Evolutionary conservation across 1,140 invertebrate species (phyloP), one percentile per base, ranked within the genome.

Genomic region (Vanessa tameamea): DNA sequence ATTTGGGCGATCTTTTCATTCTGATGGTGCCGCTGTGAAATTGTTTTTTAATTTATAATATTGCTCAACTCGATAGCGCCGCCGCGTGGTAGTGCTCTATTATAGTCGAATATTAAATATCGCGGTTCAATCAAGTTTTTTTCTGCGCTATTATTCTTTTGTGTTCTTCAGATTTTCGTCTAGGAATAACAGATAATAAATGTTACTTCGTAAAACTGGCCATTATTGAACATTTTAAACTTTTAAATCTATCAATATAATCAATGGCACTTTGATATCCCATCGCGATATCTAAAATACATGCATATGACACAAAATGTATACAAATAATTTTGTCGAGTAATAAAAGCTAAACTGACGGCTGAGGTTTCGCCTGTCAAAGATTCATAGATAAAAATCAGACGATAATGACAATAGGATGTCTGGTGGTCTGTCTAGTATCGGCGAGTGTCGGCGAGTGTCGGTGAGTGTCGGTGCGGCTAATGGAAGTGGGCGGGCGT

Each of bases 401-500:
- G 37, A 64, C 69, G 66, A 75, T 75, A 71, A 71, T 20, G 72
- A 73, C 55, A 61, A 47, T 26, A 55, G 47, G 43, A 64, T 65
- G 73, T 75, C 73, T 75, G 20, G 73, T 16, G 47, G 63, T 47
- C 4, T 43, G 72, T 73, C 72, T 73, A 53, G 67, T 73, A 57
- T 66, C 50, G 73, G 53, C 61, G 50, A 72, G 57, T 61, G 57
- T 61, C 57, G 57, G 57, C 15, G 55, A 23, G 55, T 23, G 57
- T 61, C 26, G 57, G 57, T 37, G 13, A 63, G 13, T 37, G 26
- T 64, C 47, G 37, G 15, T 50, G 16, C 65, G 53, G 67, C 72
- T 85, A 85, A 85, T 82, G 79, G 78, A 82, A 78, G 84, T 84
- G 82, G 82, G 82, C 82, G 76, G 82, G 75, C 75, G 78, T 75